A percentile compares a stretch with the other conserved stretches of the same genome.
Evolutionary conservation across 1,140 invertebrate species (phyloP).

Genomic region (Lethrus apterus): DNA sequence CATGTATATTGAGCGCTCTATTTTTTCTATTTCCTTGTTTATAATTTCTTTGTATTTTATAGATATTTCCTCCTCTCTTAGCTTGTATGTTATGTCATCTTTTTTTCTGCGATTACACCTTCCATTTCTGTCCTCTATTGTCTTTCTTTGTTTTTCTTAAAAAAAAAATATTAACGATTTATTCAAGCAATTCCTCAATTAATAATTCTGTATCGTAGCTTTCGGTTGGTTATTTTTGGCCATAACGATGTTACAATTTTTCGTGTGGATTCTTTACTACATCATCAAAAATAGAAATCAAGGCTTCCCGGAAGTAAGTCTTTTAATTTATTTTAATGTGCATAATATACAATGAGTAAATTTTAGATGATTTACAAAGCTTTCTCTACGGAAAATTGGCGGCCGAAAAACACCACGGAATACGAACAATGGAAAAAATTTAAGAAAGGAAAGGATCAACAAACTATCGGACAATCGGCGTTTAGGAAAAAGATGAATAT

Average conservation of each 20-base stretch:
- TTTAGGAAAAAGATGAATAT: too few relatives aligned
- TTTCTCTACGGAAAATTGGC: conserved; percentile 46
- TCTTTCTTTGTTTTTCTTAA: too few relatives aligned
- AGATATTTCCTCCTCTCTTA: too few relatives aligned
- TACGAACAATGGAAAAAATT: conserved; percentile 50
- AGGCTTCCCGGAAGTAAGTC: conserved; percentile 20
- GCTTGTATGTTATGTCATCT: too few relatives aligned
- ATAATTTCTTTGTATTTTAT: too few relatives aligned
- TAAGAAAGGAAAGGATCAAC: conserved; percentile 43
- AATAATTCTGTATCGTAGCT: conserved; percentile 23
- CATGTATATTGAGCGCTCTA: too few relatives aligned
- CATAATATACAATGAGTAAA: not conserved
- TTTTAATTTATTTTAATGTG: not conserved
- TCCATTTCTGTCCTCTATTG: too few relatives aligned
- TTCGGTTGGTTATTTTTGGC: conserved; percentile 32
- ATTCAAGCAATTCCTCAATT: too few relatives aligned
- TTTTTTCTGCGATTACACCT: too few relatives aligned
- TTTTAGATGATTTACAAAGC: conserved; percentile 20
- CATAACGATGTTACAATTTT: conserved; percentile 25
- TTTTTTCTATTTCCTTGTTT: too few relatives aligned
- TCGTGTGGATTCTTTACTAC: conserved; percentile 30
- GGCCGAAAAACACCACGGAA: conserved; percentile 46
- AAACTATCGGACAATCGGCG: too few relatives aligned
- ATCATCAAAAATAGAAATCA: conserved; percentile 22
- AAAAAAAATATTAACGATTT: too few relatives aligned